These are phyloP conservation scores for Eumaeus atala DNA, from an alignment of 1,140 invertebrate genomes.

Conservation along the genomic window DNA sequence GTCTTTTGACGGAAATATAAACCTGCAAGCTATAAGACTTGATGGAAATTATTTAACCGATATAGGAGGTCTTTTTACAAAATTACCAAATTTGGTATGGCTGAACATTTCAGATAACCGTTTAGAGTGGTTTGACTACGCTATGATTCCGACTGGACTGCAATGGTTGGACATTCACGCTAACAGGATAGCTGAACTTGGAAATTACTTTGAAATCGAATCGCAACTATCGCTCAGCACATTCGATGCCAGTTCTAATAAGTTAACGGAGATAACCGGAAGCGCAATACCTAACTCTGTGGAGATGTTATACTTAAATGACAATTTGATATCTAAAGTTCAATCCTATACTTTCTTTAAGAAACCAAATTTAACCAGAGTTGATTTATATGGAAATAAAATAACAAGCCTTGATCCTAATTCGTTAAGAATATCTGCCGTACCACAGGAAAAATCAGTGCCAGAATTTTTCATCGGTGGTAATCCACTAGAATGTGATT, in stretches of 20 bases:
- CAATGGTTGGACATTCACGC: slow-evolving; percentile 93
- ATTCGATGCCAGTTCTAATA: slow-evolving; percentile 90
- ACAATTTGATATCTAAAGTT: slow-evolving; percentile 90
- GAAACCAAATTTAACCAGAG: slow-evolving; percentile 90
- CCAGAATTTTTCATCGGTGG: slow-evolving; percentile 94
- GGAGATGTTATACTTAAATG: slow-evolving; percentile 87
- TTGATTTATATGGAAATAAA: slow-evolving; percentile 90
- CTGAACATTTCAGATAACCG: slow-evolving; percentile 94
- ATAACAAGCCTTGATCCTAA: slow-evolving; percentile 90
- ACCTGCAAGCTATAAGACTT: slow-evolving; percentile 89
- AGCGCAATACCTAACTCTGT: slow-evolving; percentile 91
- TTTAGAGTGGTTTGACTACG: slow-evolving; percentile 92
- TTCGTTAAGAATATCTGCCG: slow-evolving; percentile 87
- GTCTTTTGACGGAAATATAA: slow-evolving; percentile 87
- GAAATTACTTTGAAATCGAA: slow-evolving; percentile 93
- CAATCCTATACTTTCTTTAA: slow-evolving; percentile 95
- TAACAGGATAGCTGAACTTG: slow-evolving; percentile 89
- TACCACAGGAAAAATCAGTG: slow-evolving; percentile 83
- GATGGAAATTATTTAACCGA: slow-evolving; percentile 92
- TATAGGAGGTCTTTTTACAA: slow-evolving; percentile 88
- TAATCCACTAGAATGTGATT: slow-evolving; percentile 94
- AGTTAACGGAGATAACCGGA: slow-evolving; percentile 88
- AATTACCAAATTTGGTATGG: slow-evolving; percentile 91
- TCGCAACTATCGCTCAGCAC: slow-evolving; percentile 86
- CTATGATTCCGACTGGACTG: slow-evolving; percentile 89